Evolutionary conservation across 2,113 vertebrate genomes (phyloP), one percentile per base, ranked within the genome.

Genomic region (Chaetops frenatus): DNA sequence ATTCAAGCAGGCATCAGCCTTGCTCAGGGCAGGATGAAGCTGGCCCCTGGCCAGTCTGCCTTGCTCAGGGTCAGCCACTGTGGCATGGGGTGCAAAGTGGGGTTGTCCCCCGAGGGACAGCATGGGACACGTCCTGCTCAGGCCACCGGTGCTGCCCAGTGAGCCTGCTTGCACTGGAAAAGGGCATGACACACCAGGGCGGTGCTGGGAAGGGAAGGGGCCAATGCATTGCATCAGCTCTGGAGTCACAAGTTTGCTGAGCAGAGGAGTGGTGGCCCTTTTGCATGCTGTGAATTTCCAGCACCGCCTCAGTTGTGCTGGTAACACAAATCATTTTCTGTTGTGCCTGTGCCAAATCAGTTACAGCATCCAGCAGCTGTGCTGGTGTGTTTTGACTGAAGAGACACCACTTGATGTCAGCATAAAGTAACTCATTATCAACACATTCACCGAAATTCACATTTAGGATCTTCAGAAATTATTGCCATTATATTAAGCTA

Each of bases 371-470:
- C 3, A 25, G 60, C 85, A 92, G 74, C 90, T 88, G 45, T 57
- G 67, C 79, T 80, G 62, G 18, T 48, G 42, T 61, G 9, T 87
- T 92, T 87, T 82, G 87, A 79, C 65, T 11, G 1, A 72, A 80
- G 47, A 93, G 60, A 48, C 31, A 23, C 22, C 51, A 57, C 47
- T n/a, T 70, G 58, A 81, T 92, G 42, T 82, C 79, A 88, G 66
- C 60, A n/a, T 50, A 60, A 94, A 96, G 36, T 87, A 95, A 72
- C 50, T 92, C 66, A 54, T 79, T 91, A 72, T 73, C 28, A 11
- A 40, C 42, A 44, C 35, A 54, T 91, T 81, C 79, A 85, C 54
- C 16, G 29, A 61, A 91, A 65, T 1, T 7, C 38, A 28, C 17
- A 48, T 76, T 91, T 82, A 80, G 19, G 29, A 82, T 72, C 74